These are phyloP conservation scores for Branchellion lobata DNA, from an alignment of 2,888 invertebrate genomes.

Conservation along the genomic window DNA sequence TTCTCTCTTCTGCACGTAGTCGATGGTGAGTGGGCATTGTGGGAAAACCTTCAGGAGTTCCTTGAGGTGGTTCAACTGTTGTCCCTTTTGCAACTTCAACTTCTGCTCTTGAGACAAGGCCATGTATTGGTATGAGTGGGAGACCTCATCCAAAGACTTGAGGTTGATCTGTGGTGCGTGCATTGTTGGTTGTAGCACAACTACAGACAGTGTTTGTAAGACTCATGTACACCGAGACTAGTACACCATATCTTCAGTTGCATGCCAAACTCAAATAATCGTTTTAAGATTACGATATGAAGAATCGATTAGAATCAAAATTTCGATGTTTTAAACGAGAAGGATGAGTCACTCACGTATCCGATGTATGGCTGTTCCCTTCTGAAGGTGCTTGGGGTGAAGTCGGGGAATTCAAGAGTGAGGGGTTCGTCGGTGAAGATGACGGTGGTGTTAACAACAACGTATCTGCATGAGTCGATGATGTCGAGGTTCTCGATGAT, in stretches of 20 bases:
- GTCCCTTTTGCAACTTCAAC: background rate
- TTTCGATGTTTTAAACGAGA: background rate
- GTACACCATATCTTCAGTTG: no score
- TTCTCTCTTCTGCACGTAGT: background rate
- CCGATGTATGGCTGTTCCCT: background rate
- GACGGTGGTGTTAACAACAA: conserved; percentile 3
- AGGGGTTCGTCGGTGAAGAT: background rate
- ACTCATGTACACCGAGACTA: no score
- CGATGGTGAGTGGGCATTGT: background rate
- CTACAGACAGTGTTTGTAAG: no score
- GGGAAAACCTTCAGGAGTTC: background rate
- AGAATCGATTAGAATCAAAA: no score
- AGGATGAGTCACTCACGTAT: background rate
- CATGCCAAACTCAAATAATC: no score
- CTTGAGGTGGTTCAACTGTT: background rate
- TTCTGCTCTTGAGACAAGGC: background rate
- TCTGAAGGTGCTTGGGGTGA: conserved; percentile 12
- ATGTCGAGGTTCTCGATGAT: background rate
- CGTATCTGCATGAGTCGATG: background rate
- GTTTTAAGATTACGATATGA: no score
- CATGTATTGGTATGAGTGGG: background rate
- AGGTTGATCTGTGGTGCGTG: background rate
- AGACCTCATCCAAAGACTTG: background rate
- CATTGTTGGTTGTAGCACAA: no score
- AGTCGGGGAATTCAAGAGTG: background rate